Base-by-base conservation (phyloP, 2,113 vertebrate genomes). In the Misgurnus mizolepis region DNA sequence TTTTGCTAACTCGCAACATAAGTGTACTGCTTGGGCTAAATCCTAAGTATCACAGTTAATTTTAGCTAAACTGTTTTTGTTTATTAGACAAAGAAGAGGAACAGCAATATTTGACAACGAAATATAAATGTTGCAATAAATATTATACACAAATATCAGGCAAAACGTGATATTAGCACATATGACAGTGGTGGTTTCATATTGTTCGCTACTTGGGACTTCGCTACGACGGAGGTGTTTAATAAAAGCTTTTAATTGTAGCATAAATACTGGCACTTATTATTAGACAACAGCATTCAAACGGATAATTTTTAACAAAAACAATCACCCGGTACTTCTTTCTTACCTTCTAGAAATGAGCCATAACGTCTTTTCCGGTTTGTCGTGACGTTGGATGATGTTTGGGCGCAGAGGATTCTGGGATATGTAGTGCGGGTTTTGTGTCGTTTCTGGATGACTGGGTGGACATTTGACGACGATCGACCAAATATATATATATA, bases 271-370 rank as follows among this genome's bases (percentile, higher is more conserved):
- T 58, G 12, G 22, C n/a, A 58, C 0, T 1, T 1, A 4, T 6
- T 8, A 14, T 58, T 9, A 58, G 15, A 17, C 58, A 43, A 58
- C 1, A 0, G 60, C 2, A 60, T 60, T 72, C 45, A 5, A 45
- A 22, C 14, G 2, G 1, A 17, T n/a, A 27, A 27, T 43, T 15
- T 27, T 5, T 22, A 12, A 64, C 17, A 34, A 76, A 64, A 65
- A 53, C 7, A 76, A 40, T 11, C 0, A 65, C 22, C 7, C 17
- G 60, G 4, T n/a, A 67, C 11, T 50, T 74, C 10, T 12, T 60
- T 34, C 73, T 43, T 22, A 40, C 79, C 68, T 84, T 84, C 79
- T 82, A 77, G 71, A 86, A 82, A 78, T 47, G 41, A 78, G 67
- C 50, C 12, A 68, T 62, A 45, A 47, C 65, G 49, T 64, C 18